Evolutionary conservation across 2,797 vertebrate genomes (phyloP).

Genomic region (Sebastes cheni): DNA sequence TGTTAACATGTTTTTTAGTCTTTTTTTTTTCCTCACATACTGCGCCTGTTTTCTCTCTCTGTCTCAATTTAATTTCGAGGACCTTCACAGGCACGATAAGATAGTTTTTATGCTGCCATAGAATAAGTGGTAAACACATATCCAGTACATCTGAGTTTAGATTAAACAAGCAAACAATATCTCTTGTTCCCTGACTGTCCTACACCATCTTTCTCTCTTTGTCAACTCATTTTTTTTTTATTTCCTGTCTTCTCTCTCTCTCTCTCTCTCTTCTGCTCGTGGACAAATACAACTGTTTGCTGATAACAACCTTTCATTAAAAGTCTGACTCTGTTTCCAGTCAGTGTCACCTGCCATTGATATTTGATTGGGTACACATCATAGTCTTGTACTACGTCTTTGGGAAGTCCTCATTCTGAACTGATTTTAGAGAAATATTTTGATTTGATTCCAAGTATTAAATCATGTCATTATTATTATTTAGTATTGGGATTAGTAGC

Average conservation of each 20-base stretch:
- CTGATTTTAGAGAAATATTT: not conserved
- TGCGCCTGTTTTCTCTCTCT: not conserved
- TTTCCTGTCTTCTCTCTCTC: not conserved
- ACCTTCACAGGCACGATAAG: slow-evolving; percentile 1
- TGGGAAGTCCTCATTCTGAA: not conserved
- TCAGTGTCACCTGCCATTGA: not conserved
- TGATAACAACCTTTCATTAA: not conserved
- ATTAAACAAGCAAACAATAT: slow-evolving; percentile 23
- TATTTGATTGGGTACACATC: not conserved
- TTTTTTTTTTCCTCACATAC: not conserved
- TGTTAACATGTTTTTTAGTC: not conserved
- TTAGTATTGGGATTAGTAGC: not conserved
- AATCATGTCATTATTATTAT: not conserved
- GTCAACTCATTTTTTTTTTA: not conserved
- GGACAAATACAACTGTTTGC: not conserved
- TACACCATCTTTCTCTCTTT: not conserved
- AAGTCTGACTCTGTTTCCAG: not conserved
- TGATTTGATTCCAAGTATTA: not conserved
- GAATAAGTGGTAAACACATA: slow-evolving; percentile 18
- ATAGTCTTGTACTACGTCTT: not conserved
- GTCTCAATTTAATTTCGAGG: slow-evolving; percentile 1
- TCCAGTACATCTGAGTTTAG: slow-evolving; percentile 17
- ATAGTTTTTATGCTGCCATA: not conserved
- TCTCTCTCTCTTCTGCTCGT: not conserved
- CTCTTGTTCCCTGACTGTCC: not conserved